Conservation (phyloP, 2,888 invertebrate species). For the Rosalia funebris region DNA sequence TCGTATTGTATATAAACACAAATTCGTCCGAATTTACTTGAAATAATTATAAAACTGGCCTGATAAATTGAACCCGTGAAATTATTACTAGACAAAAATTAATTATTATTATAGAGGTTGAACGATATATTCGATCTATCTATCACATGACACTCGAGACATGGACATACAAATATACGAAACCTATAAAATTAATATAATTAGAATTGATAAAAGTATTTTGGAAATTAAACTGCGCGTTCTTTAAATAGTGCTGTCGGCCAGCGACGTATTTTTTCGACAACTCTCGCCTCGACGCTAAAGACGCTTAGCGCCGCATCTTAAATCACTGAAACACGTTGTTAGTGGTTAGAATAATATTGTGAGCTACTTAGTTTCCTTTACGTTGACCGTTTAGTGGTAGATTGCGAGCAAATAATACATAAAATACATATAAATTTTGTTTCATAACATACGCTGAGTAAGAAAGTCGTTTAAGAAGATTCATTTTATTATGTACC, state of each 20-base stretch:
- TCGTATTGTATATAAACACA: too few species aligned
- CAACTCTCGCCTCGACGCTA: slow-evolving; percentile 50
- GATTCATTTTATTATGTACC: too few species aligned
- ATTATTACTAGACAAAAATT: too few species aligned
- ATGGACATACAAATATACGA: too few species aligned
- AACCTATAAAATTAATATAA: slow-evolving; percentile 33
- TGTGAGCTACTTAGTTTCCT: slow-evolving; percentile 33
- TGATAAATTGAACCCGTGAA: too few species aligned
- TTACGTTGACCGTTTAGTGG: neutral
- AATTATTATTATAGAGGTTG: too few species aligned
- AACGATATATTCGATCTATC: too few species aligned
- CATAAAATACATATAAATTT: slow-evolving; percentile 11
- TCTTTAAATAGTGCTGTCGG: slow-evolving; percentile 52
- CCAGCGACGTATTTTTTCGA: slow-evolving; percentile 39
- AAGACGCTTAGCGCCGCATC: slow-evolving; percentile 53
- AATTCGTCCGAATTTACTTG: too few species aligned
- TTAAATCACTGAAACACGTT: slow-evolving; percentile 44
- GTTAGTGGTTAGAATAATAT: slow-evolving; percentile 49
- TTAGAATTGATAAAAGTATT: slow-evolving; percentile 28
- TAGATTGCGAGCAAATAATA: slow-evolving; percentile 5
- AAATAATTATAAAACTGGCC: too few species aligned
- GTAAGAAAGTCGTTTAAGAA: too few species aligned
- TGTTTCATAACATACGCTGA: too few species aligned
- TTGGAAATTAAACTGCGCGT: slow-evolving; percentile 43
- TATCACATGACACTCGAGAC: too few species aligned